These are phyloP conservation scores for Andricus grossulariae DNA, from an alignment of 1,140 invertebrate species.

Conservation along the genomic window DNA sequence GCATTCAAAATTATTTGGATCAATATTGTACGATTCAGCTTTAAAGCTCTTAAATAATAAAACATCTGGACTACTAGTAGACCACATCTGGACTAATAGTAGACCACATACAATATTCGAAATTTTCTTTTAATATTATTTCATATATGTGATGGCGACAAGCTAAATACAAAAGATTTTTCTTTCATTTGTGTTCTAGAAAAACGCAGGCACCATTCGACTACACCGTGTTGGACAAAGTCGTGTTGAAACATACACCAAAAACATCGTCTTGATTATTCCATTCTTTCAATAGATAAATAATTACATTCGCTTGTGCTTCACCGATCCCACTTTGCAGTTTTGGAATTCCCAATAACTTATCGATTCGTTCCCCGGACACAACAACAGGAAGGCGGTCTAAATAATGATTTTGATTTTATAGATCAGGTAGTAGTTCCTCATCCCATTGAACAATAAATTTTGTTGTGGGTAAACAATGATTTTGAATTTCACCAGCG, in stretches of 20 bases:
- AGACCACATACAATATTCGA: conserved; percentile 24
- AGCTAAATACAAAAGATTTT: conserved; percentile 40
- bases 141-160: conserved; percentile 46
- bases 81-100: conserved; percentile 18
- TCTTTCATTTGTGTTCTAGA: conserved; percentile 38
- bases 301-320: neutral
- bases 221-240: conserved; percentile 39
- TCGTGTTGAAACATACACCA: conserved; percentile 43
- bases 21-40: conserved; percentile 7
- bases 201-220: conserved; percentile 41
- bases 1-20: neutral
- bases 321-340: neutral
- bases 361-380: conserved; percentile 30
- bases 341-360: conserved; percentile 33
- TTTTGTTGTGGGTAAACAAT: neutral
- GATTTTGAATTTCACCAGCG: no score
- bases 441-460: conserved; percentile 42
- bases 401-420: neutral
- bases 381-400: conserved; percentile 40
- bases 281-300: neutral
- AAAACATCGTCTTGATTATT: conserved; percentile 35
- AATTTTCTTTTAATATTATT: conserved; percentile 38
- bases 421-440: conserved; percentile 38
- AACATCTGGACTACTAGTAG: conserved; percentile 37
- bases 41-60: conserved; percentile 30